Conservation (phyloP, 2,113 vertebrate species). For the Oncorhynchus masou region DNA sequence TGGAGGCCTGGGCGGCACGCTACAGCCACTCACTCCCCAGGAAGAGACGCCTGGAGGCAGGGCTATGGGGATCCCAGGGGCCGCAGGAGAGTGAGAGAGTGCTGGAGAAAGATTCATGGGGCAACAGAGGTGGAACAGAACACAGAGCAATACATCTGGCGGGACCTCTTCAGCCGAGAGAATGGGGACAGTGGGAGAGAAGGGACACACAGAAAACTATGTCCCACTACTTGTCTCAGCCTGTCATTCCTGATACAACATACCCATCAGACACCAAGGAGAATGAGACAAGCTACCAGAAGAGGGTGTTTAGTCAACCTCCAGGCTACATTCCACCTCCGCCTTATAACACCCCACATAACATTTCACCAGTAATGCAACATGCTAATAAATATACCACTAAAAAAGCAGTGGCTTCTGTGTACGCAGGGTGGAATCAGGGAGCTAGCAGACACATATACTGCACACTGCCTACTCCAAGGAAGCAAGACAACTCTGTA, state of each 20-base stretch:
- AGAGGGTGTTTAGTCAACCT: constrained; percentile 66
- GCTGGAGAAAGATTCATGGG: constrained; percentile 28
- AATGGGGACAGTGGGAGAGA: constrained; percentile 43
- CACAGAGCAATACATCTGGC: constrained; percentile 34
- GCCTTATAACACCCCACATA: constrained; percentile 77
- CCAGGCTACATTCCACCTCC: constrained; percentile 85
- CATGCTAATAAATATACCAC: constrained; percentile 22
- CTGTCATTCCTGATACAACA: constrained; percentile 18
- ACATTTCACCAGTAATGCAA: constrained; percentile 38
- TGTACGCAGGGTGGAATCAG: constrained; percentile 30
- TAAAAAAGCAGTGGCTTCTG: background rate
- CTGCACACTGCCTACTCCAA: constrained; percentile 32
- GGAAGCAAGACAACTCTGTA: constrained; percentile 31
- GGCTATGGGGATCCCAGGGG: constrained; percentile 44
- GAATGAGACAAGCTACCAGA: constrained; percentile 42
- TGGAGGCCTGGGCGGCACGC: constrained; percentile 67
- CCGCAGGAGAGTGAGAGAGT: constrained; percentile 38
- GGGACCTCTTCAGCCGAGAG: constrained; percentile 34
- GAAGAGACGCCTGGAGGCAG: constrained; percentile 59
- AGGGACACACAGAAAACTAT: constrained; percentile 28
- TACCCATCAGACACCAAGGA: constrained; percentile 40
- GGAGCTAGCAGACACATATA: constrained; percentile 37
- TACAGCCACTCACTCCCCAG: constrained; percentile 70
- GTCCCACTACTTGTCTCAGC: constrained; percentile 11
- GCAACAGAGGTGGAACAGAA: constrained; percentile 34